A percentile compares a stretch with the other conserved stretches of the same genome.
phyloP scores from a whole-genome alignment of 2,797 vertebrate species.

The Silurus aristotelis region DNA sequence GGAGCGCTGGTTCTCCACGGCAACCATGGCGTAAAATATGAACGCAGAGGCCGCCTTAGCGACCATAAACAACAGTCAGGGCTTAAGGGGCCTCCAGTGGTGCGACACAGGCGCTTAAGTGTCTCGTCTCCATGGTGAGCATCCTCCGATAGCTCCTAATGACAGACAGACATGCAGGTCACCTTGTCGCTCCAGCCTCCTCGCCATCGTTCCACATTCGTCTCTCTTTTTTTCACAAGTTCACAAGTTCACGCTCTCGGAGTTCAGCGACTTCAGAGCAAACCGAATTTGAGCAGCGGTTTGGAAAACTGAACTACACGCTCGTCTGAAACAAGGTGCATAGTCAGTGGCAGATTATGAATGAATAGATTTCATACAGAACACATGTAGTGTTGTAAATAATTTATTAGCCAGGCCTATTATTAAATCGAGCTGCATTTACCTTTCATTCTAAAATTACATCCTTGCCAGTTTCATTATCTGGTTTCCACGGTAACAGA shows the following conservation, averaged over 20 bases:
- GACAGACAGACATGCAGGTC: slow-evolving; percentile 40
- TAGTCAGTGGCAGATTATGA: neutral
- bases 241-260: neutral
- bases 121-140: slow-evolving; percentile 60
- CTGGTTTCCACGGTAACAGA: slow-evolving; percentile 35
- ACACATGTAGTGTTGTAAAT: neutral
- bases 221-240: neutral
- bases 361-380: neutral
- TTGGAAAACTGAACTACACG: neutral
- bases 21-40: slow-evolving; percentile 53
- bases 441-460: slow-evolving; percentile 17
- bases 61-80: slow-evolving; percentile 46
- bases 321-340: neutral
- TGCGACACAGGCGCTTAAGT: slow-evolving; percentile 24
- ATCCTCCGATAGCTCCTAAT: slow-evolving; percentile 26
- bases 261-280: neutral
- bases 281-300: neutral
- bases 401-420: neutral
- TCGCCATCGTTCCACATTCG: neutral
- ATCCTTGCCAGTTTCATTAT: slow-evolving; percentile 27
- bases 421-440: slow-evolving; percentile 7
- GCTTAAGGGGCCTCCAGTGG: slow-evolving; percentile 37
- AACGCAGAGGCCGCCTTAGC: slow-evolving; percentile 40
- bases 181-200: slow-evolving; percentile 11
- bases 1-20: slow-evolving; percentile 42